Evolutionary conservation across 2,888 invertebrate species (phyloP).

Genomic region (Nomada ruficornis): DNA sequence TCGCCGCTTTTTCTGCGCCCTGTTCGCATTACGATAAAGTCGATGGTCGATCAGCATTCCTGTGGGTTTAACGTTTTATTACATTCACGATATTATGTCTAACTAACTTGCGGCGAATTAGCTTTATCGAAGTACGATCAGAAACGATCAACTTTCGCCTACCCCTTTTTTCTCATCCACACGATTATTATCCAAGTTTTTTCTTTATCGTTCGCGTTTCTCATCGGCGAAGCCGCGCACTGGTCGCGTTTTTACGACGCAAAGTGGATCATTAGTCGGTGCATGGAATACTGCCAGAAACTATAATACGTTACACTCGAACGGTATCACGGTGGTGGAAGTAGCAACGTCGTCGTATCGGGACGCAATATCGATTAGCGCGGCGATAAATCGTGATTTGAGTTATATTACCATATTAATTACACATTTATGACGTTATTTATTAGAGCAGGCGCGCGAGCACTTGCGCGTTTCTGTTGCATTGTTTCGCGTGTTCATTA

Average conservation of each 20-base stretch:
- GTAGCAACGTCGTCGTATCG: conserved; percentile 46
- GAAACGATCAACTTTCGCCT: conserved; percentile 16
- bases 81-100: neutral
- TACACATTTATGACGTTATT: conserved; percentile 63
- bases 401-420: conserved; percentile 65
- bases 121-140: neutral
- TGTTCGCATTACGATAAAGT: neutral
- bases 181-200: conserved; percentile 33
- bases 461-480: conserved; percentile 54
- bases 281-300: conserved; percentile 57
- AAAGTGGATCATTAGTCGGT: conserved; percentile 55
- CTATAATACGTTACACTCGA: conserved; percentile 58
- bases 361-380: conserved; percentile 58
- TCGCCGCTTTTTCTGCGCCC: no score
- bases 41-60: no score
- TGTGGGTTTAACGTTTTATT: no score
- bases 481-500: conserved; percentile 61
- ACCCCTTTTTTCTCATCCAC: neutral
- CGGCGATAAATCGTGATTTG: conserved; percentile 53
- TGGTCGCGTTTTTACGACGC: conserved; percentile 46
- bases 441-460: conserved; percentile 34
- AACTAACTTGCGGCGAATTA: neutral
- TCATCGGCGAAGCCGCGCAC: conserved; percentile 35
- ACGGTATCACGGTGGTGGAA: conserved; percentile 36
- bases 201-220: conserved; percentile 38